Base-by-base conservation (phyloP, 2,888 invertebrate species). In the Trachelus troglodyta region DNA sequence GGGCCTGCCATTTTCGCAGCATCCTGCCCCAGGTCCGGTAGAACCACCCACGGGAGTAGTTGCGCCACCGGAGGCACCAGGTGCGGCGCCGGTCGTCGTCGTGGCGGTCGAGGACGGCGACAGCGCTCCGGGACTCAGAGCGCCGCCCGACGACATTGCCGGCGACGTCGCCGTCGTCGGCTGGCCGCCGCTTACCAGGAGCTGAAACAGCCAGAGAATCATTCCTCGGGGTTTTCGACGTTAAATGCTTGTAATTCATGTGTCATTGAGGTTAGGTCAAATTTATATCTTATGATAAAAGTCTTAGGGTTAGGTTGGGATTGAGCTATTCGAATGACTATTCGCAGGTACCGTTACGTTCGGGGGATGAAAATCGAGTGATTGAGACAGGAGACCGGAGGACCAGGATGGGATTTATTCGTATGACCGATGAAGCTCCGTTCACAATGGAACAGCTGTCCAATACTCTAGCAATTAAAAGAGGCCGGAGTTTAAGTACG, bases 1-100 rank as follows among this genome's bases (percentile, higher is more conserved):
- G 84, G 97, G 97, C 82, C 97, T 94, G 76, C 97, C 97, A 84
- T 97, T 97, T 91, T 98, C 98, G 93, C 98, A 98, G 92, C 98
- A 98, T 81, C 93, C 93, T 1, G 93, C 84, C 4, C 86, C 85
- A 33, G 86, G 85, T 69, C 85, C 83, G 87, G 90, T 79, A 88
- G 92, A 82, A 73, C 85, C 92, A 91, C 93, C 87, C 82, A 93
- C 94, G 4, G 94, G 94, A n/a, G 93, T 94, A 77, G 94, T 92
- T 79, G 94, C 94, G 73, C 89, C 91, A 75, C 86, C 89, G 71
- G 86, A 83, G 31, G 85, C 87, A 12, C 89, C 88, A 37, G 84
- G 83, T 37, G 85, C 84, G 74, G 78, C 89, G 85, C 78, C 92
- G 89, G 82, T 92, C 91, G 81, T 93, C 91, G 89, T 93, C 82